These are phyloP conservation scores for Amphibalanus amphitrite DNA, from an alignment of 1,140 invertebrate species.

Conservation along the genomic window DNA sequence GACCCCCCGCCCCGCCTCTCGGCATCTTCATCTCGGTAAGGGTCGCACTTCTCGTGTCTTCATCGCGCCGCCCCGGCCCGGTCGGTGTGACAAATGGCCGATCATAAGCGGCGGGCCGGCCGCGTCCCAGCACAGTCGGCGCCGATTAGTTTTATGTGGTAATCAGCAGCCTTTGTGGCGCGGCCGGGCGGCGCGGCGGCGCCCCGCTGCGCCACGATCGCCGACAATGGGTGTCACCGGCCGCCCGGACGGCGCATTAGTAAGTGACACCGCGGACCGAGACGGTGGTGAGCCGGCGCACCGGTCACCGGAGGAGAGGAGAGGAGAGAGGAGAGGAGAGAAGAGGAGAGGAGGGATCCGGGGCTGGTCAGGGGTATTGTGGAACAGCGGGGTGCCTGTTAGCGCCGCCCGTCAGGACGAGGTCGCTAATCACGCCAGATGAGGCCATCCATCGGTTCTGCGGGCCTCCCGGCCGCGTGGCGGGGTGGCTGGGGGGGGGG, in stretches of 20 bases:
- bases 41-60: too few species aligned
- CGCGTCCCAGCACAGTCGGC: neutral
- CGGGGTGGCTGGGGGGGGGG: too few species aligned
- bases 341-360: too few species aligned
- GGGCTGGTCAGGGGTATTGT: too few species aligned
- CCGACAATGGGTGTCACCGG: neutral
- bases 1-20: too few species aligned
- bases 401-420: neutral
- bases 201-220: neutral
- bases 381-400: neutral
- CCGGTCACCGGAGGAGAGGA: neutral
- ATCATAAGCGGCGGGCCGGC: neutral
- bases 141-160: neutral
- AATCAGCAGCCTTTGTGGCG: neutral
- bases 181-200: too few species aligned
- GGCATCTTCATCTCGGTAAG: too few species aligned
- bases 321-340: neutral
- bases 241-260: neutral
- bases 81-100: neutral
- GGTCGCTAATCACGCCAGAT: neutral
- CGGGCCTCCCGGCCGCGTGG: too few species aligned
- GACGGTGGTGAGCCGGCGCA: too few species aligned
- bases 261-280: neutral
- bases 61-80: too few species aligned
- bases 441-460: neutral